Evolutionary conservation across 2,888 invertebrate species (phyloP).

Genomic region (Drosophila mimetica): DNA sequence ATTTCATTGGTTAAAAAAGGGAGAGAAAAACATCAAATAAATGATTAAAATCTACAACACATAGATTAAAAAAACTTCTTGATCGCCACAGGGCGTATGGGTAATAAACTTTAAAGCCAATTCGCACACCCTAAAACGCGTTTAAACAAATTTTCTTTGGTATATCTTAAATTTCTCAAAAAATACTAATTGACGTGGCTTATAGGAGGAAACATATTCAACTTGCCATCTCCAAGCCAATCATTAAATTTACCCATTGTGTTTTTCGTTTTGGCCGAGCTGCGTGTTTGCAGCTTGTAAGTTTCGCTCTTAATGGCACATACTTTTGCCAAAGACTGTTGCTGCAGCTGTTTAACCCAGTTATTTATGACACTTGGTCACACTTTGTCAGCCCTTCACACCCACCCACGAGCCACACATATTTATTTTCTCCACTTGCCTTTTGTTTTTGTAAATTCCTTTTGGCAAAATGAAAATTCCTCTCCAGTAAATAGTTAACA

Average conservation of each 20-base stretch:
- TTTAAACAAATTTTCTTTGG: no score
- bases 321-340: slow-evolving; percentile 53
- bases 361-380: slow-evolving; percentile 70
- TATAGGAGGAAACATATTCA: neutral
- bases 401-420: slow-evolving; percentile 11
- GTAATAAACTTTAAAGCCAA: no score
- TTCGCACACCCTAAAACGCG: no score
- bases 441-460: slow-evolving; percentile 59
- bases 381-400: slow-evolving; percentile 40
- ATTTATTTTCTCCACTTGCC: slow-evolving; percentile 12
- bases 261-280: slow-evolving; percentile 34
- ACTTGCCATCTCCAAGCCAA: neutral
- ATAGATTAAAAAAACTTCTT: no score
- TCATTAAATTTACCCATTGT: slow-evolving; percentile 3
- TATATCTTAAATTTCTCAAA: neutral
- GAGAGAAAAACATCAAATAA: no score
- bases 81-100: no score
- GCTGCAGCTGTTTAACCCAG: slow-evolving; percentile 71
- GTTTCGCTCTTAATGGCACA: slow-evolving; percentile 70
- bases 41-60: no score
- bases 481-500: slow-evolving; percentile 57
- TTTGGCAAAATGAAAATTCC: slow-evolving; percentile 73
- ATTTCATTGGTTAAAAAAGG: no score
- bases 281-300: slow-evolving; percentile 64
- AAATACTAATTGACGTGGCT: slow-evolving; percentile 16